Conservation (phyloP, 2,888 invertebrate species). For the Eupithecia insigniata region DNA sequence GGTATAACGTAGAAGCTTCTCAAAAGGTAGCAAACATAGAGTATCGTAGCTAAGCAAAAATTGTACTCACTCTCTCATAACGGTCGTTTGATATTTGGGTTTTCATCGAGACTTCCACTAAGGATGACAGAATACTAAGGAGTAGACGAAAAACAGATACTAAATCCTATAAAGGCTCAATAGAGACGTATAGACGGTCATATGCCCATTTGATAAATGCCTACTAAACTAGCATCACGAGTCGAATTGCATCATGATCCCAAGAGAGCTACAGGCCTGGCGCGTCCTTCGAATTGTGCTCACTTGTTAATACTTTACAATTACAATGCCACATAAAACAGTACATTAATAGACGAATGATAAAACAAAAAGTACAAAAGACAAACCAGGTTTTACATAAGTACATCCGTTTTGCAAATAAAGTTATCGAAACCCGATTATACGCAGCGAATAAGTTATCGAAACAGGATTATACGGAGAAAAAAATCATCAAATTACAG, state of each 20-base stretch:
- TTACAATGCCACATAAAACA: conserved; percentile 14
- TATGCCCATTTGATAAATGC: conserved; percentile 34
- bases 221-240: conserved; percentile 24
- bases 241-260: conserved; percentile 33
- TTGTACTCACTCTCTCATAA: background rate
- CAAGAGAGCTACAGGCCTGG: conserved; percentile 16
- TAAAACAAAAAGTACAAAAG: background rate
- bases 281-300: conserved; percentile 30
- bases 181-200: conserved; percentile 32
- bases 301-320: conserved; percentile 29
- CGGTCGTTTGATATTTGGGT: background rate
- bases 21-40: no score
- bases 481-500: background rate
- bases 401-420: background rate
- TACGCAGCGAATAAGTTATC: background rate
- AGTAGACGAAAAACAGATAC: conserved; percentile 1
- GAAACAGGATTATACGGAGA: background rate
- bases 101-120: background rate
- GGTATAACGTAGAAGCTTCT: background rate
- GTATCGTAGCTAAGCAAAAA: background rate
- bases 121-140: background rate
- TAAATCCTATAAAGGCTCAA: conserved; percentile 20
- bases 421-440: background rate
- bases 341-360: background rate
- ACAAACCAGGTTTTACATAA: background rate